These are phyloP conservation scores for Silvanus unidentatus DNA, from an alignment of 2,888 invertebrate species.

Conservation along the genomic window DNA sequence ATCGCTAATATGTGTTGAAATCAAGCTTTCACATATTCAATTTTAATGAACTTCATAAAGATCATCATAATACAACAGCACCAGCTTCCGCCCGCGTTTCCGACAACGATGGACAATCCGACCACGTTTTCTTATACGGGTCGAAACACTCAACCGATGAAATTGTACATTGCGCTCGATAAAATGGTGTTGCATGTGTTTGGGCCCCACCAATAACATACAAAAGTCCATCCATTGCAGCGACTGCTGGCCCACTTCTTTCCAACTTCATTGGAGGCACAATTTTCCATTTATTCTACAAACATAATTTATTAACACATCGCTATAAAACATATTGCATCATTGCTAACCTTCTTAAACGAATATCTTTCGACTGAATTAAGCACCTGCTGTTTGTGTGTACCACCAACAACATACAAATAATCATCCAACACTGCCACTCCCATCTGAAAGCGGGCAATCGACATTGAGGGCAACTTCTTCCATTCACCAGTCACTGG, in stretches of 20 bases:
- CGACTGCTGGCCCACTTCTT: slow-evolving; percentile 78
- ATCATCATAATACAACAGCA: slow-evolving; percentile 71
- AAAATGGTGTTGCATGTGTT: slow-evolving; percentile 73
- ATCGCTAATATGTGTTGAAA: no score
- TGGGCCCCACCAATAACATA: slow-evolving; percentile 85
- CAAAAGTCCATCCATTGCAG: slow-evolving; percentile 73
- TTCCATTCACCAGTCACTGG: slow-evolving; percentile 78
- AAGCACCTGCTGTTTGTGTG: slow-evolving; percentile 74
- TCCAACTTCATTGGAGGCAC: slow-evolving; percentile 68
- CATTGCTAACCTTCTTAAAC: slow-evolving; percentile 61
- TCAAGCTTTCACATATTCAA: no score
- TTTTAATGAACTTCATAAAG: no score
- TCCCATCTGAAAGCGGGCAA: slow-evolving; percentile 82
- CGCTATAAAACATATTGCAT: not conserved
- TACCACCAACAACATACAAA: slow-evolving; percentile 86
- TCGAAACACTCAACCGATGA: slow-evolving; percentile 80
- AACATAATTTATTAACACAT: slow-evolving; percentile 12
- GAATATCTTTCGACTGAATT: slow-evolving; percentile 78
- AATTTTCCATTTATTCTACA: slow-evolving; percentile 71
- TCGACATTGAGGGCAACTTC: slow-evolving; percentile 68
- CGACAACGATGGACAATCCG: slow-evolving; percentile 70
- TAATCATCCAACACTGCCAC: slow-evolving; percentile 77
- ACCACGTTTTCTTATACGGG: slow-evolving; percentile 72
- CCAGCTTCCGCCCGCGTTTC: slow-evolving; percentile 83
- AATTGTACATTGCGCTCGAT: slow-evolving; percentile 78